These are phyloP conservation scores for Pogonocichla stellata DNA, from an alignment of 2,113 vertebrate genomes.

Conservation along the genomic window DNA sequence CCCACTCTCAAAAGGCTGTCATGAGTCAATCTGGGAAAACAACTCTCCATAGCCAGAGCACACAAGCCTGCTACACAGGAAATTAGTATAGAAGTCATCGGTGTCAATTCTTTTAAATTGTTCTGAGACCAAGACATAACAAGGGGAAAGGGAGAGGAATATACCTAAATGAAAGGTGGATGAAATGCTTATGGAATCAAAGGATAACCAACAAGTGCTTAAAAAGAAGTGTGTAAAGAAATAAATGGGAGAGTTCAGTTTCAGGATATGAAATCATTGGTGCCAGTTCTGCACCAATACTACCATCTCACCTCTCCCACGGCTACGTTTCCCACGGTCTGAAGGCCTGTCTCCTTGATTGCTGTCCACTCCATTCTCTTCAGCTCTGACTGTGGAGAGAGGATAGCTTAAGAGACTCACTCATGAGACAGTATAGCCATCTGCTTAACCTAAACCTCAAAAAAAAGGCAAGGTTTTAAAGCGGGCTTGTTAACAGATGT, in stretches of 20 bases:
- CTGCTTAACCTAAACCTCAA: not conserved
- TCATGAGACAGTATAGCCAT: not conserved
- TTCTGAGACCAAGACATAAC: not conserved
- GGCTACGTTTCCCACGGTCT: constrained; percentile 85
- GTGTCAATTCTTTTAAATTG: not conserved
- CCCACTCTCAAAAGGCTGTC: not conserved
- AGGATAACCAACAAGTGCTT: not conserved
- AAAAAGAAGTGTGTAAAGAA: not conserved
- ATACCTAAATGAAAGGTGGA: not conserved
- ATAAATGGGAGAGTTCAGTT: not conserved
- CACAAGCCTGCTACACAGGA: not conserved
- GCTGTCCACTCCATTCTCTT: constrained; percentile 91
- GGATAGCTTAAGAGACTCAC: not conserved
- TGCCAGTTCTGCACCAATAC: not conserved
- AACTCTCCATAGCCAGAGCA: not conserved
- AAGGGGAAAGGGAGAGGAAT: not conserved
- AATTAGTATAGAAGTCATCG: not conserved
- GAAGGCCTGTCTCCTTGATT: constrained; percentile 83
- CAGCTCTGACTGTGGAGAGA: constrained; percentile 78
- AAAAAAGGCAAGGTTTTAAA: not conserved
- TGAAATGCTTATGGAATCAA: not conserved
- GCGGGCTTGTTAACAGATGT: not conserved
- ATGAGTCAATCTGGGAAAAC: not conserved
- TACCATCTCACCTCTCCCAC: constrained; percentile 83
- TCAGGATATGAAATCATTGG: not conserved